These are phyloP conservation scores for Tragelaphus strepsiceros DNA, from an alignment of 2,113 vertebrate genomes.

Conservation along the genomic window DNA sequence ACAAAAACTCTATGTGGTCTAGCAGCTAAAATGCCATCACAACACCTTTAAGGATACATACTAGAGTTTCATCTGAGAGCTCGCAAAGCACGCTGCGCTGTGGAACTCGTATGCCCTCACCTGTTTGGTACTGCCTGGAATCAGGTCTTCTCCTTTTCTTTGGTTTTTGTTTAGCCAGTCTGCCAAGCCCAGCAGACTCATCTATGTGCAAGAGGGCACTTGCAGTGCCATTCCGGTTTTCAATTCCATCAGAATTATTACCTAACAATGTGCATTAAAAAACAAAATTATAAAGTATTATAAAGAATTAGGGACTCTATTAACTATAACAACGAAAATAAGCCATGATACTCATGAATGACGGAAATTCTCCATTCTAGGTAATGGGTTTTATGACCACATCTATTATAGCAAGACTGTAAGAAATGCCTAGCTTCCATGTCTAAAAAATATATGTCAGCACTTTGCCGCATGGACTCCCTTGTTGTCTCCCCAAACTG, in stretches of 20 bases:
- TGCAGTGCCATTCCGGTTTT: constrained; percentile 95
- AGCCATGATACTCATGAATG: constrained; percentile 76
- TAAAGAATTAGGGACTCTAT: constrained; percentile 59
- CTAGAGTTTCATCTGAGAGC: constrained; percentile 52
- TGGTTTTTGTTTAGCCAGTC: constrained; percentile 91
- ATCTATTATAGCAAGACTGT: background rate
- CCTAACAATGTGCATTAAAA: constrained; percentile 78
- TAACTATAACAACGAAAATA: constrained; percentile 60
- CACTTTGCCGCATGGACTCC: constrained; percentile 53
- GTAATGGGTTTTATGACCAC: constrained; percentile 52
- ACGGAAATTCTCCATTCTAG: constrained; percentile 60
- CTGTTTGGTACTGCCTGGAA: constrained; percentile 97
- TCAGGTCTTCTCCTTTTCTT: constrained; percentile 93
- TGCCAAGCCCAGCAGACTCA: constrained; percentile 90
- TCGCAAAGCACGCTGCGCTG: constrained; percentile 41
- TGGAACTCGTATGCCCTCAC: constrained; percentile 76
- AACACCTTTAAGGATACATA: constrained; percentile 40
- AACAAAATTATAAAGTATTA: constrained; percentile 72
- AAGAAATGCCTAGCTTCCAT: constrained; percentile 56
- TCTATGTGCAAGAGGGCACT: constrained; percentile 97
- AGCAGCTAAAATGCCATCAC: constrained; percentile 53
- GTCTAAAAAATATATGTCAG: constrained; percentile 45
- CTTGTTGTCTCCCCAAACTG: constrained; percentile 45
- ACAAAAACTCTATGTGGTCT: constrained; percentile 45
- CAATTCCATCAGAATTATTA: constrained; percentile 91